Percentiles rank a stretch among this genome's conserved stretches.
Conservation (phyloP, 2,888 invertebrate genomes). For the Bimastos eiseni region DNA sequence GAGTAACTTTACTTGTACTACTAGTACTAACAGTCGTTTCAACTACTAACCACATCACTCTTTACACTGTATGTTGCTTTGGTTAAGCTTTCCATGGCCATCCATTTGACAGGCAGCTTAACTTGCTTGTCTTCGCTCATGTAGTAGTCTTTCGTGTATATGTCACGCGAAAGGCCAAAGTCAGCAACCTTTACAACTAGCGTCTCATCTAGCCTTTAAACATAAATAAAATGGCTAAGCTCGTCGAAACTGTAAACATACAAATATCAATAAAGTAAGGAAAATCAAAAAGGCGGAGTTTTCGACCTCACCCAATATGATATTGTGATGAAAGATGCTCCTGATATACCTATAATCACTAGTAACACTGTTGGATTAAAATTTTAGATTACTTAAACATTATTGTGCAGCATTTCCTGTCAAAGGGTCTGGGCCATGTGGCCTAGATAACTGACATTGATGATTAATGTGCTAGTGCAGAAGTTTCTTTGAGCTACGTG, state of each 20-base stretch:
- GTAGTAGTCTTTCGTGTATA: slow-evolving; percentile 62
- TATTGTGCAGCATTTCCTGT: not conserved
- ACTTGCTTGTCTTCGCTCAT: slow-evolving; percentile 37
- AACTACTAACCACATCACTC: slow-evolving; percentile 55
- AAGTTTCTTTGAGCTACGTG: not conserved
- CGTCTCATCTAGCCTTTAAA: slow-evolving; percentile 55
- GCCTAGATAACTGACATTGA: too few species aligned
- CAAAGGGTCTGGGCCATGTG: not conserved
- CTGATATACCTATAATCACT: not conserved
- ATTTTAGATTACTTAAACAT: not conserved
- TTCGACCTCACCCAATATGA: too few species aligned
- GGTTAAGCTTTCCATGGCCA: slow-evolving; percentile 58
- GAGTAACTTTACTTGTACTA: not conserved
- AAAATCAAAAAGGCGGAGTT: not conserved
- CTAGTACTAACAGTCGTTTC: not conserved
- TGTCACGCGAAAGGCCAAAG: slow-evolving; percentile 64
- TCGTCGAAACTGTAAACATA: not conserved
- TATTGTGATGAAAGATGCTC: too few species aligned
- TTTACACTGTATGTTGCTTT: slow-evolving; percentile 49
- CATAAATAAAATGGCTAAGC: slow-evolving; percentile 36
- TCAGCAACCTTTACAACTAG: slow-evolving; percentile 63
- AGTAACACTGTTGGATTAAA: not conserved
- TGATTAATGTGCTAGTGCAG: not conserved
- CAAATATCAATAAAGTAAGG: not conserved
- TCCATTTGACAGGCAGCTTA: slow-evolving; percentile 60